Evolutionary conservation across 2,797 vertebrate genomes (phyloP).

Genomic region (Amniataba percoides): DNA sequence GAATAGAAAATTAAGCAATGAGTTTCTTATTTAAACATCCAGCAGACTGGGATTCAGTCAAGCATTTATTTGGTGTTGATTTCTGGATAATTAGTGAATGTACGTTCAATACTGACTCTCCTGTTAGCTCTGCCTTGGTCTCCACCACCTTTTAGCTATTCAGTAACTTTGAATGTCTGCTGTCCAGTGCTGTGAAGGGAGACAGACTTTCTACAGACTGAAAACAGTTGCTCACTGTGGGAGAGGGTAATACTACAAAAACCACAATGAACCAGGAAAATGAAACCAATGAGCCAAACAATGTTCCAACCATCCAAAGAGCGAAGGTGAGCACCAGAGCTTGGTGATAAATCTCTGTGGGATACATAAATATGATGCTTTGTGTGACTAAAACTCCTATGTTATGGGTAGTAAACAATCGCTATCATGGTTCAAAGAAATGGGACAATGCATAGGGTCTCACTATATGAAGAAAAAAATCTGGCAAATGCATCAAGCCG

Average conservation of each 20-base stretch:
- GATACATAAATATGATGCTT: not conserved
- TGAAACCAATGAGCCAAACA: not conserved
- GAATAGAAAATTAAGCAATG: not conserved
- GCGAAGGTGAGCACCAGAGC: not conserved
- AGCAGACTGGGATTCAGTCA: not conserved
- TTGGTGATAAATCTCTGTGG: not conserved
- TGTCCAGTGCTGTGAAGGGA: not conserved
- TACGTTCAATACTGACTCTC: not conserved
- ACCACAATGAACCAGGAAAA: not conserved
- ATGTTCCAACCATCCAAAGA: not conserved
- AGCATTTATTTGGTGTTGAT: not conserved
- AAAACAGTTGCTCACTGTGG: not conserved
- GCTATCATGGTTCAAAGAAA: not conserved
- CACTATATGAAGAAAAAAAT: not conserved
- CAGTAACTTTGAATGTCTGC: not conserved
- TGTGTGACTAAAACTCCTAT: not conserved
- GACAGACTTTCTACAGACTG: not conserved
- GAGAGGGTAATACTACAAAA: not conserved
- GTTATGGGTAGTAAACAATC: not conserved
- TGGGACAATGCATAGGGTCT: not conserved
- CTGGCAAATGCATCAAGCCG: constrained; percentile 8
- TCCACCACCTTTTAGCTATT: not conserved
- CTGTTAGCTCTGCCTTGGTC: not conserved
- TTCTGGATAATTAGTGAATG: not conserved
- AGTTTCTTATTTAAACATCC: not conserved